Conservation (phyloP, 2,888 invertebrate species). For the Omphaloscelis lunosa region DNA sequence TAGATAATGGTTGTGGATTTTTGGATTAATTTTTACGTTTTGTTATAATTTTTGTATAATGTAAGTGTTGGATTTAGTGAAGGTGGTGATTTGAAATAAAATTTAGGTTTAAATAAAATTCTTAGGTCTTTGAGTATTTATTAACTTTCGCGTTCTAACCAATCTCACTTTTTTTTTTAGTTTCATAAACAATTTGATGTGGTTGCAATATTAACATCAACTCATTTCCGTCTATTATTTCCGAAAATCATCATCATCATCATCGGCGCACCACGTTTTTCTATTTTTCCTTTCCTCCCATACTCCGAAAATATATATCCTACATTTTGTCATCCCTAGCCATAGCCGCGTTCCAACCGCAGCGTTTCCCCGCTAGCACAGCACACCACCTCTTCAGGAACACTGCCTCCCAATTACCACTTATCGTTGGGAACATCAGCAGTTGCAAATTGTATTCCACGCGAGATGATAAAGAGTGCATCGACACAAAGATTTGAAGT, state of each 20-base stretch:
- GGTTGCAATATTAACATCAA: not conserved
- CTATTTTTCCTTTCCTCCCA: no score
- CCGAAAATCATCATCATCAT: no score
- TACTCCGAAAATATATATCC: not conserved
- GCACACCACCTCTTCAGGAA: constrained; percentile 36
- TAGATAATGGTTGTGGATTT: constrained; percentile 42
- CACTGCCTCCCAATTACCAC: constrained; percentile 82
- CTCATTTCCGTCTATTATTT: not conserved
- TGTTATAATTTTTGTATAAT: not conserved
- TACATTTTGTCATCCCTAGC: not conserved
- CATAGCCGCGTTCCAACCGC: constrained; percentile 48
- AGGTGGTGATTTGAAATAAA: not conserved
- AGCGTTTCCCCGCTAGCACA: constrained; percentile 43
- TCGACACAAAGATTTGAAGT: constrained; percentile 78
- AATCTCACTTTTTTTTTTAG: not conserved
- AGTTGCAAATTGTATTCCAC: constrained; percentile 82
- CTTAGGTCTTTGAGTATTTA: not conserved
- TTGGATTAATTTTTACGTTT: not conserved
- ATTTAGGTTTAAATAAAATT: not conserved
- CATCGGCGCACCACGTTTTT: no score
- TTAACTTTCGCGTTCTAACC: no score
- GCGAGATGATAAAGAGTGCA: constrained; percentile 79
- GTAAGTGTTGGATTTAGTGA: not conserved
- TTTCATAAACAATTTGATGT: not conserved
- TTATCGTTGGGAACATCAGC: constrained; percentile 87